Percentiles rank a stretch among this genome's conserved stretches.
Conservation (phyloP, 2,888 invertebrate species). For the Eueremaeus valkanovi region DNA sequence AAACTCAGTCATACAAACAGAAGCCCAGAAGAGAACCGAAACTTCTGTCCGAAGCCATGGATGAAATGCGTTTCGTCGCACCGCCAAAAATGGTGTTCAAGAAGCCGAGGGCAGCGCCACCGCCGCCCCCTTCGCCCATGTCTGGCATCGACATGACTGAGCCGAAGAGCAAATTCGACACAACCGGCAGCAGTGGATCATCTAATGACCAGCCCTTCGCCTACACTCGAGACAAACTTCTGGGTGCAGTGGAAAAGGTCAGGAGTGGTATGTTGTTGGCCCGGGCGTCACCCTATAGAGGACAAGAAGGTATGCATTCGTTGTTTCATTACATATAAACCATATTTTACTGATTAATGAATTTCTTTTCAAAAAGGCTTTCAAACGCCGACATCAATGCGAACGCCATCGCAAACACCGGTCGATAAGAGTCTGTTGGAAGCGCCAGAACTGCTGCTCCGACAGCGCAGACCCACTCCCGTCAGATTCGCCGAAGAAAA, state of each 20-base stretch:
- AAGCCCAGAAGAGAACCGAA: neutral
- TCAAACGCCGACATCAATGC: slow-evolving; percentile 9
- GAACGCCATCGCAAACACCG: slow-evolving; percentile 29
- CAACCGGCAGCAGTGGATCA: slow-evolving; percentile 20
- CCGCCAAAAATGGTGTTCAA: slow-evolving; percentile 29
- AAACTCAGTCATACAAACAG: neutral
- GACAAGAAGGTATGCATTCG: slow-evolving; percentile 30
- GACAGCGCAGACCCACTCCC: slow-evolving; percentile 1
- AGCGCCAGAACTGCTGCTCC: neutral
- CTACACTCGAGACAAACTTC: slow-evolving; percentile 50
- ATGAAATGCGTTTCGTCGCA: slow-evolving; percentile 26
- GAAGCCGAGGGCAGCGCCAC: slow-evolving; percentile 25
- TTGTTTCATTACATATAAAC: neutral
- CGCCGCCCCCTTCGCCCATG: slow-evolving; percentile 17
- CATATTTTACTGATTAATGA: neutral
- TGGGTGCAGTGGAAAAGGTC: slow-evolving; percentile 49
- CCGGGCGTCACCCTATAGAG: slow-evolving; percentile 36
- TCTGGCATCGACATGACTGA: neutral
- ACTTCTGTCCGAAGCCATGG: neutral
- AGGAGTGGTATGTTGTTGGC: slow-evolving; percentile 46
- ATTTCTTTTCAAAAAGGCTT: neutral
- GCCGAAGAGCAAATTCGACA: slow-evolving; percentile 15
- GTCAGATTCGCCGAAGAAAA: slow-evolving; percentile 29
- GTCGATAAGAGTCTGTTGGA: neutral
- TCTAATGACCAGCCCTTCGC: slow-evolving; percentile 46